A percentile compares a stretch with the other conserved stretches of the same genome.
These are phyloP conservation scores for Percopsis omiscomaycus DNA, from an alignment of 2,797 vertebrate genomes.

Conservation along the genomic window DNA sequence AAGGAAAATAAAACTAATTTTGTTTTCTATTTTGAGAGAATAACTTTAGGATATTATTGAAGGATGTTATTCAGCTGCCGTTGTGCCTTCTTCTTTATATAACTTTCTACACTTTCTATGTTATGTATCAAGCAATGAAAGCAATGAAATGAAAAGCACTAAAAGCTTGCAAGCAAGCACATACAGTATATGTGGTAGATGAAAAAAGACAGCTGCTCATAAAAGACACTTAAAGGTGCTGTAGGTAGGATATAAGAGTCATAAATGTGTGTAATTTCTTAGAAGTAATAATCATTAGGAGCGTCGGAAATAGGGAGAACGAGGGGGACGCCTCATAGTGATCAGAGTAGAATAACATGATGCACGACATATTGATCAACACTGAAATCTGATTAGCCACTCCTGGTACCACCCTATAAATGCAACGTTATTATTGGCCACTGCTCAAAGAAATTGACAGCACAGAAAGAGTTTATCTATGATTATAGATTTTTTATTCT, in stretches of 20 bases:
- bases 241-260: no score
- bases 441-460: constrained; percentile 2
- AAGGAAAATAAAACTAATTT: constrained; percentile 38
- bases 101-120: constrained; percentile 22
- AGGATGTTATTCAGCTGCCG: constrained; percentile 37
- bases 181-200: background rate
- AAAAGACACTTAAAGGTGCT: background rate
- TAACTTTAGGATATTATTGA: constrained; percentile 46
- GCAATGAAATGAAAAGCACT: constrained; percentile 3
- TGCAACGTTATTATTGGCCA: background rate
- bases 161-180: background rate
- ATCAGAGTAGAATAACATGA: no score
- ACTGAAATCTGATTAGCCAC: no score
- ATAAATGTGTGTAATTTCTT: no score
- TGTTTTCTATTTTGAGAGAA: constrained; percentile 48
- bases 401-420: background rate
- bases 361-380: no score
- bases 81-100: constrained; percentile 9
- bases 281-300: no score
- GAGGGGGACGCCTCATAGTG: no score
- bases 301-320: no score
- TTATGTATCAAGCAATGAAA: constrained; percentile 15
- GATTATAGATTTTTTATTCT: no score
- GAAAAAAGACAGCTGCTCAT: background rate
- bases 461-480: background rate